A percentile compares a stretch with the other conserved stretches of the same genome.
Evolutionary conservation across 2,797 vertebrate species (phyloP).

Genomic region (Acipenser oxyrinchus): DNA sequence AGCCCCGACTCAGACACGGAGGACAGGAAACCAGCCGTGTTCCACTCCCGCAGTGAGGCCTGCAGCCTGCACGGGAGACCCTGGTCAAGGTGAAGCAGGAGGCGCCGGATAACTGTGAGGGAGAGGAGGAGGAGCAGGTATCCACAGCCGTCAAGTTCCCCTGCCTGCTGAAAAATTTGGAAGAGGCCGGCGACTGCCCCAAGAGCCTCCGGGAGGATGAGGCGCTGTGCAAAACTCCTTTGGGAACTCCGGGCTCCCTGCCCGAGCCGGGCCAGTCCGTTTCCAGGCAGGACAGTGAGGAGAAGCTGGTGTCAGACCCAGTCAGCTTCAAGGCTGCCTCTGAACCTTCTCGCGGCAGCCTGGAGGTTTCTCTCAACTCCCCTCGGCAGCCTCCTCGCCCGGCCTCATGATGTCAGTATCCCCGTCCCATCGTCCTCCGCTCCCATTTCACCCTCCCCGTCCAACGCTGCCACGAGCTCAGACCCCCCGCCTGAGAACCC

Average conservation of each 20-base stretch:
- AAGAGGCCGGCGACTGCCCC: constrained; percentile 34
- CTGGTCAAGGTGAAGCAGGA: constrained; percentile 77
- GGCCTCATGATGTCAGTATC: constrained; percentile 85
- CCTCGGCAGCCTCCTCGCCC: constrained; percentile 83
- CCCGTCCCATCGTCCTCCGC: constrained; percentile 82
- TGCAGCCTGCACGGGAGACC: constrained; percentile 27
- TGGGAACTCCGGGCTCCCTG: constrained; percentile 31
- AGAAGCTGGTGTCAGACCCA: constrained; percentile 63
- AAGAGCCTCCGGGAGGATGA: constrained; percentile 51
- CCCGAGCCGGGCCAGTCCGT: constrained; percentile 41
- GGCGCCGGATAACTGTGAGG: constrained; percentile 51
- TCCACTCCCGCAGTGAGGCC: constrained; percentile 36
- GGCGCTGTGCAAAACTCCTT: constrained; percentile 34
- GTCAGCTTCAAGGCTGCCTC: constrained; percentile 77
- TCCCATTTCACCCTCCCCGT: constrained; percentile 79
- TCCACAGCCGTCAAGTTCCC: constrained; percentile 44
- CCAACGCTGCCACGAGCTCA: constrained; percentile 47
- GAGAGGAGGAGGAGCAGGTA: constrained; percentile 42
- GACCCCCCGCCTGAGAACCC: constrained; percentile 53
- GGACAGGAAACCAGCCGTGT: constrained; percentile 59
- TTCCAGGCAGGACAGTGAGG: constrained; percentile 47
- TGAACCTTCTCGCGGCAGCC: constrained; percentile 78
- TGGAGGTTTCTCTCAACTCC: constrained; percentile 82
- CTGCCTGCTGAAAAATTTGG: constrained; percentile 47
- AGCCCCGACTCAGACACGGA: constrained; percentile 76